Base-by-base conservation (phyloP, 2,113 vertebrate species). In the Morone saxatilis region DNA sequence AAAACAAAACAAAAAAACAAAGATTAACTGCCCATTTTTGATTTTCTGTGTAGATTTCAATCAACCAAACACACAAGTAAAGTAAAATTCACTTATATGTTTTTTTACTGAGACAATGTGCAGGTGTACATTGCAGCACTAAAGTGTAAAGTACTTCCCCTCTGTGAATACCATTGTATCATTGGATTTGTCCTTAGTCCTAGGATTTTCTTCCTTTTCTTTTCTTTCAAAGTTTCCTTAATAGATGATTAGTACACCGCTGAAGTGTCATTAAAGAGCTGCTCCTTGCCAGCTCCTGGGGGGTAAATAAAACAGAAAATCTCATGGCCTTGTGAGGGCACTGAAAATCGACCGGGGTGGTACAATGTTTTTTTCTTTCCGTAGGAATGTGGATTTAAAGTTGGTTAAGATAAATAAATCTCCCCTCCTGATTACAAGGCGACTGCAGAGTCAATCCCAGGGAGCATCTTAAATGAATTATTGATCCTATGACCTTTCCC, bases 391-490 rank as follows among this genome's bases (percentile, higher is more conserved):
- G 84, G 86, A 93, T 93, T 90, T 91, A 94, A 91, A 88, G 88
- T 92, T 89, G 91, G 87, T 93, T 92, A 91, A 92, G 93, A 94
- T 93, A 94, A 95, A 95, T 94, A 95, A 94, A 94, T 95, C 93
- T 92, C 88, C 85, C 81, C 82, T 88, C 86, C 92, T 94, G 93
- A 95, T 94, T 94, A 93, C 89, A 75, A 88, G 83, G 76, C 73
- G 76, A 86, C 77, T 81, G 86, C 79, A 81, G 90, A 93, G 92
- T 83, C 89, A 94, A 93, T 95, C 92, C 92, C 85, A 71, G 51
- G 75, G 91, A 94, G 91, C 90, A 93, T 92, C 94, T 96, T 94
- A 95, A 95, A 96, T 95, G 93, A 94, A 94, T 94, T 95, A 96
- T 96, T 95, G 95, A 96, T 96, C 92, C 73, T 36, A 22, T 95